Base-by-base conservation (phyloP, 2,113 vertebrate genomes). In the Chaetodon auriga region DNA sequence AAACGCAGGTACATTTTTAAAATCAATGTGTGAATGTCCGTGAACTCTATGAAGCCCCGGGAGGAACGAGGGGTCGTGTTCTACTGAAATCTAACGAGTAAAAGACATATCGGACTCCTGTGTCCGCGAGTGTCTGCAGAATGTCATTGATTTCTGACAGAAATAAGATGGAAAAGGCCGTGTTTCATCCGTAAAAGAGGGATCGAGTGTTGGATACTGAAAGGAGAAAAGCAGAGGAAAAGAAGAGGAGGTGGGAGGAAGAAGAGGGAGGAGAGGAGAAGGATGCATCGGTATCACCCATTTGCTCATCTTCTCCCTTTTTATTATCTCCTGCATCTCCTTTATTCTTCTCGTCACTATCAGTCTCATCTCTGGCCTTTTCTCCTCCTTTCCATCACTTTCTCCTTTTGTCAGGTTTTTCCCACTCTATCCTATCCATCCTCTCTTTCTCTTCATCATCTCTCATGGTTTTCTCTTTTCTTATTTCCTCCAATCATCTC, bases 111-210 rank as follows among this genome's bases (percentile, higher is more conserved):
- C 82, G 21, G 92, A 93, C 89, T 92, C 87, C 74, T 43, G 78
- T 88, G 88, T 84, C 83, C 87, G 77, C 68, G 66, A 84, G 87
- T 87, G 83, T 86, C 84, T 85, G 85, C 78, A 79, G 79, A 90
- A 87, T 72, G 63, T 41, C 90, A 95, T 94, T 80, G 94, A 96
- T 95, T 93, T 86, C 61, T 83, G 82, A 92, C 91, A 68, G 87
- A 87, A 94, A 93, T 88, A 90, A 91, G 81, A 90, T 70, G 90
- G 88, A 78, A 94, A 85, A 81, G 79, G 82, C 85, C 16, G 25
- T 62, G 77, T 89, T 89, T 89, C 86, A 87, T 84, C 87, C 89
- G 65, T 92, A 90, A 93, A 93, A 94, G 83, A 87, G 49, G 89
- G 93, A 94, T 94, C 81, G 23, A 92, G 82, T 93, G 85, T 90